Percentiles rank a stretch among this genome's conserved stretches.
Evolutionary conservation across 2,888 invertebrate genomes (phyloP).

Genomic region (Noctua comes): DNA sequence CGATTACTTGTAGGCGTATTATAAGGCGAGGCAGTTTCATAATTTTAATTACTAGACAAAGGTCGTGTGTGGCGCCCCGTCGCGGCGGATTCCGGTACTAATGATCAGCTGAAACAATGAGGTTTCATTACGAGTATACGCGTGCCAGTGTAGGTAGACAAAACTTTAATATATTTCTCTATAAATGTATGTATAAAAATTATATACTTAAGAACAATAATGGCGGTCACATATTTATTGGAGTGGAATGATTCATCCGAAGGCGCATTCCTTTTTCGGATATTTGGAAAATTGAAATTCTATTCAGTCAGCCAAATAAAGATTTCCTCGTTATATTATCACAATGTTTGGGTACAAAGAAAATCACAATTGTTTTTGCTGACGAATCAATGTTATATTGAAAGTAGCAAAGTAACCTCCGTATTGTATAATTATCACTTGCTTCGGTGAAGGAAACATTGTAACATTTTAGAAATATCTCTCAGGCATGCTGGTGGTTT

Average conservation of each 20-base stretch:
- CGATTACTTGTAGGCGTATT: constrained; percentile 79
- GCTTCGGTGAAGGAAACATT: too few species aligned
- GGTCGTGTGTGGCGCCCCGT: constrained; percentile 81
- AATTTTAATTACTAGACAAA: constrained; percentile 87
- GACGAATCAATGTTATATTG: background rate
- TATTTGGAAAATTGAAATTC: background rate
- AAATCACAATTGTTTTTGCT: background rate
- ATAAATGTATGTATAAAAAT: background rate
- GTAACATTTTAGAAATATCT: too few species aligned
- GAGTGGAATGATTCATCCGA: constrained; percentile 14
- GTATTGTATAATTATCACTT: too few species aligned
- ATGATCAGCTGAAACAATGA: constrained; percentile 81
- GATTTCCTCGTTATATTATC: background rate
- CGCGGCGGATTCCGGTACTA: constrained; percentile 73
- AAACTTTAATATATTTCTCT: background rate
- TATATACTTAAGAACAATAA: constrained; percentile 13
- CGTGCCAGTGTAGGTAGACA: constrained; percentile 27
- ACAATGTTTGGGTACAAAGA: background rate
- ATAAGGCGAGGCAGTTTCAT: constrained; percentile 76
- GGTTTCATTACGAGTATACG: constrained; percentile 69
- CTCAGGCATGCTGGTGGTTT: too few species aligned
- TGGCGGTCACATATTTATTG: constrained; percentile 7
- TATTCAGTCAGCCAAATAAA: constrained; percentile 17
- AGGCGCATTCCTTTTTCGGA: background rate
- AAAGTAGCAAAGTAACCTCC: background rate